Base-by-base conservation (phyloP, 2,888 invertebrate genomes). In the Eudemis profundana region DNA sequence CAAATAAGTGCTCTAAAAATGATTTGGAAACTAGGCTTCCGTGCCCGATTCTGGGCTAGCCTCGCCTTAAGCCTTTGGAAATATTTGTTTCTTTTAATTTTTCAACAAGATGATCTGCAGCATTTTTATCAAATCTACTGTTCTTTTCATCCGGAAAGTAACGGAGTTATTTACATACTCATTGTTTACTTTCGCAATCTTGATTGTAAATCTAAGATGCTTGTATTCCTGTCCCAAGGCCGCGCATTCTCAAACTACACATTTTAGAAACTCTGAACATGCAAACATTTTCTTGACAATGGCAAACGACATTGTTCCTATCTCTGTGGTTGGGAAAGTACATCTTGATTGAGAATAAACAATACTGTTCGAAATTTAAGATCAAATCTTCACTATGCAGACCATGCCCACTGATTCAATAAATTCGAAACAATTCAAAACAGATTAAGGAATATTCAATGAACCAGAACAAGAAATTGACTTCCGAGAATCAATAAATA, bases 121-220 rank as follows among this genome's bases (percentile, higher is more conserved):
- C 23, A n/a, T n/a, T n/a, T n/a, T n/a, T 23, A 5, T 5, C 2
- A 23, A 40, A 54, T 29, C 8, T 56, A 42, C 42, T 7, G 12
- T 42, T 15, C 7, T 54, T 10, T 27, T 42, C 38, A 44, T 29
- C 29, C 12, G 42, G 4, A 27, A 15, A 40, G 33, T 21, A 23
- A 36, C 5, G 21, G n/a, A 46, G 47, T 33, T 49, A n/a, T n/a
- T n/a, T n/a, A n/a, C n/a, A n/a, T n/a, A 56, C 40, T 42, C 44
- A 64, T 50, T 44, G 56, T 57, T 57, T 63, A 42, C 56, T 54
- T 40, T 23, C 17, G 44, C 44, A 59, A 64, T 59, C 64, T 64
- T 36, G 42, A 36, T 27, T 23, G 27, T 57, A 44, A 57, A 59
- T 57, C 57, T 50, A 15, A 36, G 27, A 44, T 59, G 57, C 27